These are phyloP conservation scores for Trachelus troglodyta DNA, from an alignment of 2,888 invertebrate genomes.

Conservation along the genomic window DNA sequence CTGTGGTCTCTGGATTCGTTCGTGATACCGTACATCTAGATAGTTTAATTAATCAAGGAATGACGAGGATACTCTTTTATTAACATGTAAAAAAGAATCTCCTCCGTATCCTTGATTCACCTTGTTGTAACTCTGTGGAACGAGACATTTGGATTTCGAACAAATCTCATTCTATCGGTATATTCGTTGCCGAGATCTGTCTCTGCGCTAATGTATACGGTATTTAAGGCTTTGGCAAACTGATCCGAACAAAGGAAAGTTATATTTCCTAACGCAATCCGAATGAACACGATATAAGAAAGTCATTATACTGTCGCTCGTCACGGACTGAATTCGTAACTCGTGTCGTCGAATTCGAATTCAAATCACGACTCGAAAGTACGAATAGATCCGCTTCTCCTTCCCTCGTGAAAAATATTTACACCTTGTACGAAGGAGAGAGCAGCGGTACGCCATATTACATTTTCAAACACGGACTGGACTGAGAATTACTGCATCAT, in stretches of 20 bases:
- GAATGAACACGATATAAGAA: background rate
- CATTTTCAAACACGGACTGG: background rate
- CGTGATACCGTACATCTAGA: background rate
- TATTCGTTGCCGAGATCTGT: background rate
- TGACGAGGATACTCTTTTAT: background rate
- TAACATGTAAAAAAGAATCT: background rate
- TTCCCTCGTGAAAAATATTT: background rate
- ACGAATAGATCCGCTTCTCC: background rate
- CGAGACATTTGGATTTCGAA: background rate
- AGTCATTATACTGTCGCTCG: background rate
- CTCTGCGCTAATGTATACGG: background rate
- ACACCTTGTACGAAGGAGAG: background rate
- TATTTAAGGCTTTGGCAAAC: background rate
- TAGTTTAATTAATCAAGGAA: background rate
- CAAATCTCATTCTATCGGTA: background rate
- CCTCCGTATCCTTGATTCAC: background rate
- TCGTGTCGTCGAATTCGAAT: background rate
- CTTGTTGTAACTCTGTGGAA: background rate
- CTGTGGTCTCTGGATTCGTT: background rate
- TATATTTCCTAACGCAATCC: background rate
- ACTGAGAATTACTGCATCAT: background rate
- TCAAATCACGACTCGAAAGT: background rate
- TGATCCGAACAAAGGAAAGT: background rate
- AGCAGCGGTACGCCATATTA: background rate
- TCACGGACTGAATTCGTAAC: background rate